These are phyloP conservation scores for Philereme transversata DNA, from an alignment of 2,888 invertebrate species.

Conservation along the genomic window DNA sequence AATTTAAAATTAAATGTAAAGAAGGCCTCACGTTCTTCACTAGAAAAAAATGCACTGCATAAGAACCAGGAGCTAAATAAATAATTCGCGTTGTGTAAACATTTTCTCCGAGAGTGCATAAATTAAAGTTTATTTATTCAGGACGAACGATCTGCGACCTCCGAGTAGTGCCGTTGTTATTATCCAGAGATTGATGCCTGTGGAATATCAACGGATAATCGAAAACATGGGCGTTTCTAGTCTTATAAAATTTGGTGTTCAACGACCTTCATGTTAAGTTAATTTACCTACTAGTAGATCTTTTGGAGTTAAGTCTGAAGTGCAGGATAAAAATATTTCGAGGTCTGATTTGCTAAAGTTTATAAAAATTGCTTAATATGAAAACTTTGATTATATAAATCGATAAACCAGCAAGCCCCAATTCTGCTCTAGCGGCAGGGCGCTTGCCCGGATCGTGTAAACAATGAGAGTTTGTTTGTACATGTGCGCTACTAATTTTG, in stretches of 20 bases:
- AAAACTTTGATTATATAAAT: too few species aligned
- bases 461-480: slow-evolving; percentile 79
- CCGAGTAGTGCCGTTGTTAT: slow-evolving; percentile 53
- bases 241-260: slow-evolving; percentile 2
- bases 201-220: slow-evolving; percentile 37
- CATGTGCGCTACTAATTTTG: slow-evolving; percentile 82
- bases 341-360: too few species aligned
- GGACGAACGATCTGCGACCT: slow-evolving; percentile 53
- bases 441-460: slow-evolving; percentile 58
- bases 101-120: slow-evolving; percentile 45
- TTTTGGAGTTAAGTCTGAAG: too few species aligned
- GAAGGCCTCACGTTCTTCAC: slow-evolving; percentile 8
- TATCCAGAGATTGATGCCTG: slow-evolving; percentile 45
- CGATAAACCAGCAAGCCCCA: slow-evolving; percentile 36
- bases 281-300: too few species aligned
- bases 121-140: slow-evolving; percentile 56
- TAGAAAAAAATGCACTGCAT: slow-evolving; percentile 18
- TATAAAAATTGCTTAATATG: too few species aligned
- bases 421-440: slow-evolving; percentile 41
- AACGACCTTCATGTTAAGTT: too few species aligned
- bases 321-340: too few species aligned
- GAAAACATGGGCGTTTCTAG: slow-evolving; percentile 10
- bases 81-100: slow-evolving; percentile 51
- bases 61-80: slow-evolving; percentile 40
- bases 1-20: slow-evolving; percentile 6